Conservation (phyloP, 2,797 vertebrate species). For the Sebastolobus alascanus region DNA sequence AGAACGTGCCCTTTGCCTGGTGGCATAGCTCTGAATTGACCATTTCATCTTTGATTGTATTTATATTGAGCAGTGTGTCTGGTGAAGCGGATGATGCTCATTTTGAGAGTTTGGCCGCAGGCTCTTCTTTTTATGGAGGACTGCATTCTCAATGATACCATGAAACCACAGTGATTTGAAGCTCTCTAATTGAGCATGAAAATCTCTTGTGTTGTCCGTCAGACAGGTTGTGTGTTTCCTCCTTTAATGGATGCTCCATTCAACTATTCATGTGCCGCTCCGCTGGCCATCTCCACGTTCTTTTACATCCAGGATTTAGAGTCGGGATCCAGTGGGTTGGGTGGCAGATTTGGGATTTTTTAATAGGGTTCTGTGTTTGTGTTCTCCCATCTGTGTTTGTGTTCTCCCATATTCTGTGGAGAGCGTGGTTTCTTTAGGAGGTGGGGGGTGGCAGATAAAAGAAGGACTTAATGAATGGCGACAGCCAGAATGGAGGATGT, state of each 20-base stretch:
- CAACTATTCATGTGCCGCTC: slow-evolving; percentile 55
- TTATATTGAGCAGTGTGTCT: slow-evolving; percentile 32
- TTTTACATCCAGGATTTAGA: slow-evolving; percentile 53
- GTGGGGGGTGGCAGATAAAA: slow-evolving; percentile 78
- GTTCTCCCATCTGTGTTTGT: slow-evolving; percentile 75
- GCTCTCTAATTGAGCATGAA: slow-evolving; percentile 74
- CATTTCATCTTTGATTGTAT: slow-evolving; percentile 37
- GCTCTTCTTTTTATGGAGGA: slow-evolving; percentile 28
- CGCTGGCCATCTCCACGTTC: slow-evolving; percentile 30
- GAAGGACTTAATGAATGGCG: slow-evolving; percentile 84
- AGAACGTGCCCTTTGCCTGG: slow-evolving; percentile 2
- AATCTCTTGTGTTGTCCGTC: slow-evolving; percentile 68
- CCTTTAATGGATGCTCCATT: slow-evolving; percentile 57
- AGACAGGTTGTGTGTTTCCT: slow-evolving; percentile 67
- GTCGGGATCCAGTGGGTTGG: slow-evolving; percentile 72
- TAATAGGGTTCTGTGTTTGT: slow-evolving; percentile 77
- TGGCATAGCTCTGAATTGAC: slow-evolving; percentile 29
- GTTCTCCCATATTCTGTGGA: slow-evolving; percentile 78
- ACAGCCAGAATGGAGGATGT: slow-evolving; percentile 85
- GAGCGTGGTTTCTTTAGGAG: slow-evolving; percentile 75
- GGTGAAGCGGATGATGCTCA: slow-evolving; percentile 27
- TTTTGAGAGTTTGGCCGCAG: slow-evolving; percentile 36
- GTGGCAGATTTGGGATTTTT: slow-evolving; percentile 71
- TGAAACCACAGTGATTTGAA: slow-evolving; percentile 61
- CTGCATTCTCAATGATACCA: slow-evolving; percentile 44